Percentiles rank a stretch among this genome's conserved stretches.
These are phyloP conservation scores for Brachionus rotundiformis DNA, from an alignment of 1,140 invertebrate species.

Conservation along the genomic window DNA sequence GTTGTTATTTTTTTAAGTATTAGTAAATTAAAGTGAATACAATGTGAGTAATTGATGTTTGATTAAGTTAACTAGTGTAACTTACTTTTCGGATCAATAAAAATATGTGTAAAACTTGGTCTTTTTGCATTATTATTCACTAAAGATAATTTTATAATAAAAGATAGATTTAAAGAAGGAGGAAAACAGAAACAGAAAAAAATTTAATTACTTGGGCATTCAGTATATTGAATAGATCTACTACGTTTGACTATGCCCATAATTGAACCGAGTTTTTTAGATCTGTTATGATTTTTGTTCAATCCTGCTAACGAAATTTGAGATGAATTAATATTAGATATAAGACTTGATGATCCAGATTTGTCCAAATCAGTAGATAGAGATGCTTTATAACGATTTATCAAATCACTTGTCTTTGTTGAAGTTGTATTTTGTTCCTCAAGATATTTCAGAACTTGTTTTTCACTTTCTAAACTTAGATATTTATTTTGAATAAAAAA, in stretches of 20 bases:
- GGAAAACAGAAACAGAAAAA: neutral
- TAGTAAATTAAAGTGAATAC: neutral
- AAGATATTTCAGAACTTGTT: conserved; percentile 28
- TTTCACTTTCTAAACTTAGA: conserved; percentile 42
- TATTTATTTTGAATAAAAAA: neutral
- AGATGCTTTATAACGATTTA: conserved; percentile 37
- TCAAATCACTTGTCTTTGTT: conserved; percentile 40
- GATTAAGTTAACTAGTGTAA: neutral
- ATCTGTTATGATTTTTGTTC: neutral
- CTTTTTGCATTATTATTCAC: conserved; percentile 44
- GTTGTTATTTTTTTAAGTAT: neutral
- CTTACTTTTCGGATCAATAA: conserved; percentile 50
- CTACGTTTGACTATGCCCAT: conserved; percentile 46
- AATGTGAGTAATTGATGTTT: neutral
- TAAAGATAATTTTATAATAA: conserved; percentile 14
- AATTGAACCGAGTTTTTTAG: conserved; percentile 33
- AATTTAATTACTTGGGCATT: conserved; percentile 33
- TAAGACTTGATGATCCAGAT: neutral
- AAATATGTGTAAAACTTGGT: conserved; percentile 50
- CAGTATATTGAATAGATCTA: conserved; percentile 35
- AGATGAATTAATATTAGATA: neutral
- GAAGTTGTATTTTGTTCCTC: conserved; percentile 32
- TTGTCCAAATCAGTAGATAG: neutral
- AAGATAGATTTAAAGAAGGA: neutral
- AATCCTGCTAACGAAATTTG: neutral